phyloP scores from a whole-genome alignment of 1,140 invertebrate genomes.

The honey bee (Apis mellifera) region Amel_HAv3.1 CM009937.2:11579001-11579500 shows the following conservation, averaged over 20 bases:
- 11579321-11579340: constrained; percentile 41
- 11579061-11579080: neutral
- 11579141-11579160: constrained; percentile 23
- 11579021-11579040: constrained; percentile 63
- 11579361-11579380: neutral
- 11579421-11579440: constrained; percentile 79
- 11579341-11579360: constrained; percentile 69
- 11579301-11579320: constrained; percentile 30
- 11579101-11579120: constrained; percentile 1
- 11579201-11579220: no score
- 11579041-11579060: constrained; percentile 49
- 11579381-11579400: constrained; percentile 63
- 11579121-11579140: constrained; percentile 26
- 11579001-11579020: constrained; percentile 68
- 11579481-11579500: constrained; percentile 12
- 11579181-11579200: no score
- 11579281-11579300: constrained; percentile 46
- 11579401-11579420: constrained; percentile 74
- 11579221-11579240: no score
- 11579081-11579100: neutral
- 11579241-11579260: neutral
- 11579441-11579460: constrained; percentile 75
- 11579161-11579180: neutral
- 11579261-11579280: neutral
- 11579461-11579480: constrained; percentile 75